A percentile compares a stretch with the other conserved stretches of the same genome.
These are phyloP conservation scores for Trichomalopsis sarcophagae DNA, from an alignment of 1,140 invertebrate species.

Conservation along the genomic window DNA sequence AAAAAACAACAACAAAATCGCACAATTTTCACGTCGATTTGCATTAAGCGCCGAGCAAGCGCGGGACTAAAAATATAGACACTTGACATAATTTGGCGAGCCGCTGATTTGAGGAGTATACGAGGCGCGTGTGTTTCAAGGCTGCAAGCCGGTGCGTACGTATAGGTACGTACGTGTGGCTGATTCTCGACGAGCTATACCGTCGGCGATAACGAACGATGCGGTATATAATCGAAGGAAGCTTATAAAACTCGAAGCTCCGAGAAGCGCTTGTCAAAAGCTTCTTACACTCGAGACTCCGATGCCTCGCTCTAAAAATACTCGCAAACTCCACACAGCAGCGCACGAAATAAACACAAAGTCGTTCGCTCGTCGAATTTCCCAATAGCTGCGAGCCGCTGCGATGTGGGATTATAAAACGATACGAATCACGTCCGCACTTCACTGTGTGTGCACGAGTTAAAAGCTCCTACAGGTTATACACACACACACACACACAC, in stretches of 20 bases:
- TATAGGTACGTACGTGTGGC: no score
- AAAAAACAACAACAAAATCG: not conserved
- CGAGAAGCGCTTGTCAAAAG: not conserved
- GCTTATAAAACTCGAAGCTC: not conserved
- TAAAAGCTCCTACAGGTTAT: no score
- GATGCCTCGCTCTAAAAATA: not conserved
- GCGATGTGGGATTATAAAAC: not conserved
- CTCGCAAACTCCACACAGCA: not conserved
- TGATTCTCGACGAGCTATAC: no score
- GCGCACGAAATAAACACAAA: not conserved
- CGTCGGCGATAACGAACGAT: no score
- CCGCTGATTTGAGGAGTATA: slow-evolving; percentile 18
- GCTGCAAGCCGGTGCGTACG: not conserved
- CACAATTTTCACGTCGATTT: slow-evolving; percentile 27
- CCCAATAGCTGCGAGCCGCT: not conserved
- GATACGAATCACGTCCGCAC: no score
- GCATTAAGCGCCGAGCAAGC: no score
- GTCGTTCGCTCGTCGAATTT: not conserved
- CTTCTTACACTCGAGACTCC: not conserved
- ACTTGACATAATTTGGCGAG: slow-evolving; percentile 38
- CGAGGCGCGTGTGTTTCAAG: not conserved
- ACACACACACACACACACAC: no score
- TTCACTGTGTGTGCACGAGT: no score
- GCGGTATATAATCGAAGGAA: not conserved
- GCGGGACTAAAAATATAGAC: slow-evolving; percentile 19